Base-by-base conservation (phyloP, 2,113 vertebrate species). In the Pseudorasbora parva region DNA sequence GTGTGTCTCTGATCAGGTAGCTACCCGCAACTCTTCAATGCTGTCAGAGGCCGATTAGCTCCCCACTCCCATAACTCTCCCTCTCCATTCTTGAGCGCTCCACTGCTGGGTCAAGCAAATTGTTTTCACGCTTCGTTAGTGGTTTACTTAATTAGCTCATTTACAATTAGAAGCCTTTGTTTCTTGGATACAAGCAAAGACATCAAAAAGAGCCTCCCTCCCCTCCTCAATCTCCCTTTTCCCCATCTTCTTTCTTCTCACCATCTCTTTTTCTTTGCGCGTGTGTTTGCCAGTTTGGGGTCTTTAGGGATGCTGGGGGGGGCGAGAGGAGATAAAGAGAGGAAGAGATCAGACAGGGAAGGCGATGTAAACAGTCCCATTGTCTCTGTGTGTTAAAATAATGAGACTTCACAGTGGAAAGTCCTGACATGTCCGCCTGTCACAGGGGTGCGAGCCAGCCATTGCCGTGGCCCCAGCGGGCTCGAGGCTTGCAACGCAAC, bases 131-230 rank as follows among this genome's bases (percentile, higher is more conserved):
- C 94, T 94, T 95, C 91, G 90, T 95, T 94, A 96, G 94, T 94
- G 92, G 94, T 94, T 94, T 95, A 94, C 93, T 94, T 95, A 95
- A 95, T 97, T 95, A 96, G 94, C 95, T 96, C 94, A 95, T 96
- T 94, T 94, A 93, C 95, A 95, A 94, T 95, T 95, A 95, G 93
- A 93, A 94, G 94, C 94, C 95, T 96, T 94, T 95, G 94, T 95
- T 94, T 95, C 94, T 84, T 1, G 88, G 89, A 93, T 93, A 94
- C 93, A 95, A 95, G 95, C 93, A 95, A 94, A 96, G 94, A 95
- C 94, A 96, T 96, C 95, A 96, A 94, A 92, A 95, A 92, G 88
- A 90, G 47, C 23, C 66, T 82, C 74, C 76, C 72, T 85, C 66
- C 85, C 87, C 85, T 59, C 9, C 64, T 62, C 82, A 86, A 71